phyloP scores from a whole-genome alignment of 2,797 vertebrate genomes.

The Eutrigla gurnardus region DNA sequence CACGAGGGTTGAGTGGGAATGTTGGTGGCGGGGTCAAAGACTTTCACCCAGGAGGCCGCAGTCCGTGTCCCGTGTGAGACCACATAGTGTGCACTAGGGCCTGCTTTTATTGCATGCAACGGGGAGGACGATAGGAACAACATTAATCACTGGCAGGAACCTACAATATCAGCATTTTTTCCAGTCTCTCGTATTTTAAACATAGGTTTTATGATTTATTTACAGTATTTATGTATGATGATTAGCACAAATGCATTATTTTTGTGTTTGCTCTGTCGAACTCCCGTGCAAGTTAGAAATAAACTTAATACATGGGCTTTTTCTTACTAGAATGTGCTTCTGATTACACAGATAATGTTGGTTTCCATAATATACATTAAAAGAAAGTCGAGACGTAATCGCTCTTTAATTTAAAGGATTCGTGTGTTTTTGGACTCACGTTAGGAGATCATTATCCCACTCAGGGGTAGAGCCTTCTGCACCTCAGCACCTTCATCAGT shows the following conservation, averaged over 20 bases:
- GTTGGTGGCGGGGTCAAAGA: not conserved
- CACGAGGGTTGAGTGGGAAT: not conserved
- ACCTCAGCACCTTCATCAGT: slow-evolving; percentile 33
- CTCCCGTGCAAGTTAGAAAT: no score
- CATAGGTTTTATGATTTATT: not conserved
- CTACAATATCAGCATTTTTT: not conserved
- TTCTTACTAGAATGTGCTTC: not conserved
- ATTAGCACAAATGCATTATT: not conserved
- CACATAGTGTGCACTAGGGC: not conserved
- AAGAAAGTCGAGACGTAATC: not conserved
- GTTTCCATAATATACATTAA: not conserved
- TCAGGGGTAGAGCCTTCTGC: slow-evolving; percentile 40
- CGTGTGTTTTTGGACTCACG: slow-evolving; percentile 1
- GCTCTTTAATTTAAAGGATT: slow-evolving; percentile 11
- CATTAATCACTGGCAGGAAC: not conserved
- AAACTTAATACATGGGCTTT: not conserved
- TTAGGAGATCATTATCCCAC: slow-evolving; percentile 43
- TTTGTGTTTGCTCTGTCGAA: not conserved
- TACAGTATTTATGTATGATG: no score
- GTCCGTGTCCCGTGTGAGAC: not conserved
- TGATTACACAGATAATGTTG: not conserved
- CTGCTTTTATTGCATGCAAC: no score
- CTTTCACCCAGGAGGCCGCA: not conserved
- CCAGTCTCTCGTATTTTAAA: not conserved
- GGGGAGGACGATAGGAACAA: no score